Evolutionary conservation across 2,797 vertebrate genomes (phyloP), one percentile per base, ranked within the genome.

Genomic region (Hydrolagus colliei): DNA sequence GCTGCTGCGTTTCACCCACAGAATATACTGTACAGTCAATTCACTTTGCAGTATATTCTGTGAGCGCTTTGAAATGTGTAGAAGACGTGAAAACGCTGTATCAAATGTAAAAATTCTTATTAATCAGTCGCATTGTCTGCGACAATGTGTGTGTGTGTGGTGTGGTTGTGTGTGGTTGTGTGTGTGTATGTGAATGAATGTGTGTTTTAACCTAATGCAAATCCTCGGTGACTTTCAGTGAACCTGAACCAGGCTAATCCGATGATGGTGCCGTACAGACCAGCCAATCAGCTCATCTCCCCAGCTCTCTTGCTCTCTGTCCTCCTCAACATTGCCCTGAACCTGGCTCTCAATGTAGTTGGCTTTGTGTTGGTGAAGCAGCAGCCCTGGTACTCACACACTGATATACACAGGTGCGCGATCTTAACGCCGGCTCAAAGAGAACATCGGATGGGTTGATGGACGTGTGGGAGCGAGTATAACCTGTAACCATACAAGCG

Each of bases 251-350:
- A 89, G 73, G 93, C 93, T 85, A 90, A 90, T 87, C 91, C 93
- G 85, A 93, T 93, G 88, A 89, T 95, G 88, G 92, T 90, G 68
- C 91, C 94, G 67, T 92, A 91, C 87, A 90, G 92, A 16, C 94
- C 94, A 67, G 91, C 91, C 0, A 90, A 91, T 77, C 90, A 91
- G 27, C 92, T 95, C 35, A 86, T 91, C 87, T 93, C 94, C 0
- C 94, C 94, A 2, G 93, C 94, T 0, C 63, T 94, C 87, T 91
- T 95, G 86, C 89, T 95, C 0, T 95, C 94, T 1, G 92, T 95
- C 85, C 86, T 92, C 11, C 85, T 95, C 86, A 94, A 95, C 90
- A 91, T 94, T 85, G 88, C 93, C 73, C 89, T 95, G 87, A 94
- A 92, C 87, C 90, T 95, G 87, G 86, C 87, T 73, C 86, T 93